phyloP scores from a whole-genome alignment of 2,888 invertebrate genomes.

The Embidobia sp. region DNA sequence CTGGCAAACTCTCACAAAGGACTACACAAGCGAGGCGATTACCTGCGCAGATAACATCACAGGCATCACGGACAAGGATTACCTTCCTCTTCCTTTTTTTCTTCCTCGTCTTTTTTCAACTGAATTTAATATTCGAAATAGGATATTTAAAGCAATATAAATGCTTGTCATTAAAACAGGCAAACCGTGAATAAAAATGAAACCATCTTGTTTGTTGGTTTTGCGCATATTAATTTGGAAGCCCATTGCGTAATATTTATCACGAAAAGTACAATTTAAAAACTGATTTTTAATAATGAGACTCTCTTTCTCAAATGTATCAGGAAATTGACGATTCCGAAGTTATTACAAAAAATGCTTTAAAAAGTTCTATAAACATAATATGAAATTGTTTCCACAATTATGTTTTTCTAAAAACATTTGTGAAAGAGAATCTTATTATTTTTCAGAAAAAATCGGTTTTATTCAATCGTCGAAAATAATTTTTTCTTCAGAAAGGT shows the following conservation, averaged over 20 bases:
- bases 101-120: slow-evolving; percentile 13
- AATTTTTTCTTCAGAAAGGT: too few relatives aligned
- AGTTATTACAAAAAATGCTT: too few relatives aligned
- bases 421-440: too few relatives aligned
- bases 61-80: slow-evolving; percentile 39
- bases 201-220: slow-evolving; percentile 62
- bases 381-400: too few relatives aligned
- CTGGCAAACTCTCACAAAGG: slow-evolving; percentile 61
- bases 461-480: too few relatives aligned
- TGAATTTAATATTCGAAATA: slow-evolving; percentile 62
- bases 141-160: slow-evolving; percentile 63
- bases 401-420: too few relatives aligned
- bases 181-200: slow-evolving; percentile 61
- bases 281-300: too few relatives aligned
- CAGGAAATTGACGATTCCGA: too few relatives aligned
- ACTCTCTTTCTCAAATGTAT: too few relatives aligned
- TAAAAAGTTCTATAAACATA: too few relatives aligned
- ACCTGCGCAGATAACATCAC: slow-evolving; percentile 53
- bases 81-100: slow-evolving; percentile 16
- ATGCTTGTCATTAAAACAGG: slow-evolving; percentile 63
- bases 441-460: too few relatives aligned
- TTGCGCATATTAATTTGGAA: slow-evolving; percentile 59
- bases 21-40: slow-evolving; percentile 54
- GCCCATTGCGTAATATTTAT: slow-evolving; percentile 51
- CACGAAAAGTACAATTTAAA: too few relatives aligned